Base-by-base conservation (phyloP, 2,113 vertebrate species). In the Aix galericulata region DNA sequence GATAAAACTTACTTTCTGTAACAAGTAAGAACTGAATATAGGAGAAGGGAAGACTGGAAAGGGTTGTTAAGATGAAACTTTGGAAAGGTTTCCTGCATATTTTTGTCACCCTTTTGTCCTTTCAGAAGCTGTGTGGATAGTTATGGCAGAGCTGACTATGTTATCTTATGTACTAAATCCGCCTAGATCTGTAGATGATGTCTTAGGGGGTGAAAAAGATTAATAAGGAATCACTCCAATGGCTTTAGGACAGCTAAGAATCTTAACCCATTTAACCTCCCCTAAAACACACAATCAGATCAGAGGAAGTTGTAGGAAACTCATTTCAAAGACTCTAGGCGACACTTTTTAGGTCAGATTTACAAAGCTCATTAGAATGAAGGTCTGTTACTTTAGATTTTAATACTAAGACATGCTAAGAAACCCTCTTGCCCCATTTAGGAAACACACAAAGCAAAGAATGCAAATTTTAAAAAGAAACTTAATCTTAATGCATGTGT, bases 181-280 rank as follows among this genome's bases (percentile, higher is more conserved):
- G 97, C 97, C 98, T 98, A 98, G 98, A 99, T 98, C 98, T 98
- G 98, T 96, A 97, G 98, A 98, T 98, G 98, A 98, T 98, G 98
- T 98, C 98, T 99, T 98, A 97, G 97, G 97, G 98, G 98, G 98
- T 98, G 98, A 98, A 98, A 98, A 97, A 99, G 98, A 99, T 99
- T 99, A 99, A 98, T 99, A 98, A 98, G 98, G 98, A 98, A 98
- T 98, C 94, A 97, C 98, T 98, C 98, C 97, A 98, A 97, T 98
- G 98, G 98, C 98, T 99, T 99, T 98, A 98, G 98, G 95, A 97
- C 93, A 94, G 98, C 98, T 99, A 99, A 99, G 98, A 98, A 98
- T 98, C 98, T 99, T 99, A 99, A 99, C 98, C 98, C 98, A 97
- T 97, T 98, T 99, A 99, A 98, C 98, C 98, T 98, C 98, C 96